A percentile compares a stretch with the other conserved stretches of the same genome.
Conservation (phyloP, 2,888 invertebrate species). For the Plagodis pulveraria region DNA sequence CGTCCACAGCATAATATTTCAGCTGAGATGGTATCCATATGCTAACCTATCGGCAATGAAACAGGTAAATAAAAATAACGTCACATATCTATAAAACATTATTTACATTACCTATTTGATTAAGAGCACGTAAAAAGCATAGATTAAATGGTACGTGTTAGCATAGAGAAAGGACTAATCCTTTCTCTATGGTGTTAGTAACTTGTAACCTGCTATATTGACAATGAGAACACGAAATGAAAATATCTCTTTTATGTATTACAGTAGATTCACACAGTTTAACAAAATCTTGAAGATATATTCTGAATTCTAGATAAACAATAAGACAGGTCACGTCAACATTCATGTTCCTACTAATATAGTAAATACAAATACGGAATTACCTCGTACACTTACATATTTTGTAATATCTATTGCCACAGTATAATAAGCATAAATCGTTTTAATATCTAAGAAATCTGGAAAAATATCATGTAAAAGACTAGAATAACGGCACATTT, state of each 20-base stretch:
- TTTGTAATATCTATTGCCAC: conserved; percentile 9
- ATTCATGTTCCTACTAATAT: conserved; percentile 23
- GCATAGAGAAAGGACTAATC: too few relatives aligned
- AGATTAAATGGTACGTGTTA: too few relatives aligned
- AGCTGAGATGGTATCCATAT: too few relatives aligned
- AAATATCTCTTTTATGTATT: conserved; percentile 37
- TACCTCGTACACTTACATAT: conserved; percentile 13
- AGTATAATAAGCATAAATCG: neutral
- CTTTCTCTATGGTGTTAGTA: too few relatives aligned
- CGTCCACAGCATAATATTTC: too few relatives aligned
- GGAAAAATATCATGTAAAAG: conserved; percentile 33
- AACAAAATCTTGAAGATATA: conserved; percentile 18
- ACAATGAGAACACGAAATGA: neutral
- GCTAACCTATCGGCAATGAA: too few relatives aligned
- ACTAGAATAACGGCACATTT: conserved; percentile 53
- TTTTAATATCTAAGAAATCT: conserved; percentile 14
- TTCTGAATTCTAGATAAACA: conserved; percentile 20
- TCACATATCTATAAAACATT: too few relatives aligned
- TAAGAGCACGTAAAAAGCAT: too few relatives aligned
- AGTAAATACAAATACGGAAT: conserved; percentile 24
- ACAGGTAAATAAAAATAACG: too few relatives aligned
- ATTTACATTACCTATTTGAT: too few relatives aligned
- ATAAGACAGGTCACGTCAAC: conserved; percentile 16
- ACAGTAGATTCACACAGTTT: neutral
- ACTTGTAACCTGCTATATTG: too few relatives aligned